Evolutionary conservation across 1,140 invertebrate genomes (phyloP).

Genomic region (Helicorthomorpha holstii): DNA sequence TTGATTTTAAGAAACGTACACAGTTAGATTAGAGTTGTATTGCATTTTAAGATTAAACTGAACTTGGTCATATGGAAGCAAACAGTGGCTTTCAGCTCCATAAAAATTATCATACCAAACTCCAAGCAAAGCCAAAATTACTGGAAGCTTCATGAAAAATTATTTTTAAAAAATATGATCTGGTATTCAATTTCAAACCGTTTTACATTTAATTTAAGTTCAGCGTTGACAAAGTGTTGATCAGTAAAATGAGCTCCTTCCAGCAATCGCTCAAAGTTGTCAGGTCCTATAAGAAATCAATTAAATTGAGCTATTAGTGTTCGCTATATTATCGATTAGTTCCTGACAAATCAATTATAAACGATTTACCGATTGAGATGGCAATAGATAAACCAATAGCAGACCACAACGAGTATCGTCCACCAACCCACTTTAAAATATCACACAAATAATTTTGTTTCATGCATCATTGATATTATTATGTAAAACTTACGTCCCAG

Average conservation of each 20-base stretch:
- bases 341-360: not conserved
- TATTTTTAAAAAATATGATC: not conserved
- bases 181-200: not conserved
- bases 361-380: constrained; percentile 54
- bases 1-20: constrained; percentile 30
- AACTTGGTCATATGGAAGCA: constrained; percentile 83
- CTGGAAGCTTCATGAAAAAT: constrained; percentile 49
- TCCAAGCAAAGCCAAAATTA: constrained; percentile 83
- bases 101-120: constrained; percentile 95
- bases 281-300: constrained; percentile 37
- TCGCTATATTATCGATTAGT: not conserved
- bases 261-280: constrained; percentile 86
- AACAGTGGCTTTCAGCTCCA: constrained; percentile 83
- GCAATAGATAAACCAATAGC: constrained; percentile 93
- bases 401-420: constrained; percentile 94
- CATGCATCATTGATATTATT: not conserved
- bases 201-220: constrained; percentile 84
- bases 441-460: not conserved
- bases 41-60: not conserved
- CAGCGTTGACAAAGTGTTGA: constrained; percentile 73
- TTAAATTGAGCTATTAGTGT: constrained; percentile 4
- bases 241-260: constrained; percentile 87
- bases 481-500: constrained; percentile 57
- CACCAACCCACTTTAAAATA: constrained; percentile 72
- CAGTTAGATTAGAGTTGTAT: not conserved